Evolutionary conservation across 2,113 vertebrate species (phyloP).

Genomic region (Paralichthys olivaceus): DNA sequence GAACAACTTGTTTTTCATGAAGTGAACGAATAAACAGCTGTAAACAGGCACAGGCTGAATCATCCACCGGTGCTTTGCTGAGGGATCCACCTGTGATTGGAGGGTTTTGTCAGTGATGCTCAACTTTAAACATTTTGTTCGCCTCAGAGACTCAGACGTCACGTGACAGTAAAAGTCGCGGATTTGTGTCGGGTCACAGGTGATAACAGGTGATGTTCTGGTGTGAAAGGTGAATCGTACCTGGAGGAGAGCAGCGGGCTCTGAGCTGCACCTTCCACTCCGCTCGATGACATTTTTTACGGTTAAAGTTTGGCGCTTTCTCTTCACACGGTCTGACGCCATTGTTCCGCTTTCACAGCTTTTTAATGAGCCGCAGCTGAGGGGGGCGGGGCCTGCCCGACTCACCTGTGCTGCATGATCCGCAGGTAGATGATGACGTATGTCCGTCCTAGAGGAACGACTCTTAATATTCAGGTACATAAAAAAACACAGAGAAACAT

Average conservation of each 20-base stretch:
- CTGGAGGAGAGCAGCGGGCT: constrained; percentile 77
- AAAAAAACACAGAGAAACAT: too few species aligned
- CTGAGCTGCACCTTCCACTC: constrained; percentile 70
- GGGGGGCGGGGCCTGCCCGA: constrained; percentile 43
- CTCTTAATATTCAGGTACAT: too few species aligned
- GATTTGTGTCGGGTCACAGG: not conserved
- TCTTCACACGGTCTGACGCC: constrained; percentile 36
- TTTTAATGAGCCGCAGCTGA: constrained; percentile 77
- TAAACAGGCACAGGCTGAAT: not conserved
- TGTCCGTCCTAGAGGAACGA: not conserved
- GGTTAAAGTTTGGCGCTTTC: constrained; percentile 50
- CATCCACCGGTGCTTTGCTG: too few species aligned
- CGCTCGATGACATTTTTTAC: constrained; percentile 63
- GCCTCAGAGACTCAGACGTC: not conserved
- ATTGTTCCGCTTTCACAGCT: constrained; percentile 34
- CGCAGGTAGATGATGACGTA: not conserved
- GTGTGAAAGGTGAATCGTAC: constrained; percentile 6
- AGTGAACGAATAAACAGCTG: not conserved
- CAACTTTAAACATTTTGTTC: not conserved
- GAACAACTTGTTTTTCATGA: not conserved
- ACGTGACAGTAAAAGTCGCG: not conserved
- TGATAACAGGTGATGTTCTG: not conserved
- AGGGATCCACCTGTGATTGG: not conserved
- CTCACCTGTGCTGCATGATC: constrained; percentile 8
- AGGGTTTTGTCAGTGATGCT: not conserved